These are phyloP conservation scores for Fratercula arctica DNA, from an alignment of 2,797 vertebrate genomes.

Conservation along the genomic window DNA sequence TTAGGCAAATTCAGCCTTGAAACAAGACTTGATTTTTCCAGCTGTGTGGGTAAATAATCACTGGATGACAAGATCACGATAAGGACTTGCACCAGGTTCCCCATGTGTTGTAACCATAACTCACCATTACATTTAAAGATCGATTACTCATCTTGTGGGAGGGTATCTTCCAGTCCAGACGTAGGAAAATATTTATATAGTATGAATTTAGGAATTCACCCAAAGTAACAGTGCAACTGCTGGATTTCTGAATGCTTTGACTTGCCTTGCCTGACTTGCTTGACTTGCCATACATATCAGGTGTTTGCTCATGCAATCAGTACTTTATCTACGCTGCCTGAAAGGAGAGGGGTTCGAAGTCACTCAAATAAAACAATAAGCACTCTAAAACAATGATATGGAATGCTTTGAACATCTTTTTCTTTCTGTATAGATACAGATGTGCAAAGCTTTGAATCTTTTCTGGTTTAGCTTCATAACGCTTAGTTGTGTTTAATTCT, in stretches of 20 bases:
- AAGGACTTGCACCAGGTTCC: neutral
- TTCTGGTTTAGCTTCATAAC: neutral
- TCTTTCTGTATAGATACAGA: neutral
- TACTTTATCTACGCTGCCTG: neutral
- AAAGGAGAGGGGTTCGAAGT: neutral
- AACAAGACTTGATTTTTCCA: neutral
- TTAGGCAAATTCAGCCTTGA: neutral
- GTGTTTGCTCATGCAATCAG: accelerated
- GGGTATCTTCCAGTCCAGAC: neutral
- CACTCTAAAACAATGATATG: neutral
- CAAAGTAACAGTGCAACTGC: neutral
- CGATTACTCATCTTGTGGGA: neutral
- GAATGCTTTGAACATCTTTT: neutral
- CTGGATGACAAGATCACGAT: accelerated
- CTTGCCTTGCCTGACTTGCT: neutral
- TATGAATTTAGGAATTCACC: neutral
- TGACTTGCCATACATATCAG: neutral
- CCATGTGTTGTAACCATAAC: accelerated
- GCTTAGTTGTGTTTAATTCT: neutral
- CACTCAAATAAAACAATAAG: neutral
- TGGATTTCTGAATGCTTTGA: neutral
- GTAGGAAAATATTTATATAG: neutral
- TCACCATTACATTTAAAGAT: neutral
- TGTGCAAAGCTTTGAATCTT: neutral
- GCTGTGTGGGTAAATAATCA: neutral